These are phyloP conservation scores for Campopleginae sp. DNA, from an alignment of 2,888 invertebrate genomes.

Conservation along the genomic window DNA sequence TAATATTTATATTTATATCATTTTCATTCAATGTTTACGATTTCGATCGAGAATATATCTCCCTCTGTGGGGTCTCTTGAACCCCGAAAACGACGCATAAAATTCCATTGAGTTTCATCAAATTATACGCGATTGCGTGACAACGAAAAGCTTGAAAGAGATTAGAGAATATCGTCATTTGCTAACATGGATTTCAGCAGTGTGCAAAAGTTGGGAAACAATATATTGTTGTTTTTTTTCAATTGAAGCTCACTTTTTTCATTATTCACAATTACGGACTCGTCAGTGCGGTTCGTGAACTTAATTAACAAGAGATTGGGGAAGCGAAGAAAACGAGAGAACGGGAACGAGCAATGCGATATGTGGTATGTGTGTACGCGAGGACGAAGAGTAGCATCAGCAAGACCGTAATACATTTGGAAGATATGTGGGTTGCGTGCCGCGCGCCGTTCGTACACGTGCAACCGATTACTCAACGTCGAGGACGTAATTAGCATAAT, in stretches of 20 bases:
- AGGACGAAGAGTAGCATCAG: conserved; percentile 47
- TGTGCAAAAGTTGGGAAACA: neutral
- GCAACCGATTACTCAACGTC: conserved; percentile 79
- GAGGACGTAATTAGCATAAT: conserved; percentile 78
- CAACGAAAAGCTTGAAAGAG: neutral
- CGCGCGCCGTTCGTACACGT: conserved; percentile 72
- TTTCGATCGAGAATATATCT: neutral
- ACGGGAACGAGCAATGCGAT: conserved; percentile 28
- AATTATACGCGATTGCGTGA: neutral
- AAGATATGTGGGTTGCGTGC: conserved; percentile 75
- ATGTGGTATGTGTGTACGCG: conserved; percentile 21
- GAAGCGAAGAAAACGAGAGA: conserved; percentile 20
- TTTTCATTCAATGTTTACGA: neutral
- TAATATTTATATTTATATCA: neutral
- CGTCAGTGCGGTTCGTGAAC: conserved; percentile 55
- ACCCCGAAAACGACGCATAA: too few species aligned
- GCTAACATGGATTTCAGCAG: neutral
- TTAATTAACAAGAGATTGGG: conserved; percentile 51
- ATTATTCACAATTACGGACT: conserved; percentile 20
- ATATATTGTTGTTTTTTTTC: neutral
- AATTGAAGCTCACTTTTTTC: conserved; percentile 52
- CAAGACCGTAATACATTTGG: conserved; percentile 55
- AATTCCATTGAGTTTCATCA: too few species aligned
- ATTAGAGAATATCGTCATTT: neutral
- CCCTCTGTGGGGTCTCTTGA: too few species aligned